These are phyloP conservation scores for Otus sunia DNA, from an alignment of 2,113 vertebrate species.

Conservation along the genomic window DNA sequence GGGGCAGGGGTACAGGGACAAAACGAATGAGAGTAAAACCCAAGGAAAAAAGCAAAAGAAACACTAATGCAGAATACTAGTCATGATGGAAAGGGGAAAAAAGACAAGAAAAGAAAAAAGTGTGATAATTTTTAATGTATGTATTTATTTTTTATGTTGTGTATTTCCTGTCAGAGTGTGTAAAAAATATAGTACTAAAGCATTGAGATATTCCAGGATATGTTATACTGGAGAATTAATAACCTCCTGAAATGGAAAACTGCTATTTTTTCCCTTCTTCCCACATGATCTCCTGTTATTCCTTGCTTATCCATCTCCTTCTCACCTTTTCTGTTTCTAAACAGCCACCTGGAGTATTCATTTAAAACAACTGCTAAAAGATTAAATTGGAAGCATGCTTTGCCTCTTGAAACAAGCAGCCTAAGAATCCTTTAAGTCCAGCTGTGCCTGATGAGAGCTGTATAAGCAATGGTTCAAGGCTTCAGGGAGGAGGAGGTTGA, in stretches of 20 bases:
- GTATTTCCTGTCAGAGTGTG: not conserved
- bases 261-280: not conserved
- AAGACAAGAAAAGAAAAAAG: too few species aligned
- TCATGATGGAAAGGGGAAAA: not conserved
- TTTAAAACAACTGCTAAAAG: not conserved
- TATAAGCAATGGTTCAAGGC: not conserved
- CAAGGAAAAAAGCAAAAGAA: constrained; percentile 15
- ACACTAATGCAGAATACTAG: constrained; percentile 38
- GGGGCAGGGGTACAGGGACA: not conserved
- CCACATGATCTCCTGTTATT: not conserved
- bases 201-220: constrained; percentile 24
- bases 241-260: not conserved
- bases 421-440: not conserved
- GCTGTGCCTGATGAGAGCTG: not conserved
- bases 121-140: too few species aligned
- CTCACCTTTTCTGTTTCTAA: not conserved
- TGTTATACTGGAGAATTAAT: constrained; percentile 3
- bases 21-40: not conserved
- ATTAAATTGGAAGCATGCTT: not conserved
- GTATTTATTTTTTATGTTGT: not conserved
- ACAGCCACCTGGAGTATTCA: not conserved
- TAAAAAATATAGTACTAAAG: constrained; percentile 33
- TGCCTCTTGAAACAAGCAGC: not conserved
- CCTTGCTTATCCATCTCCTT: not conserved
- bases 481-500: not conserved